Evolutionary conservation across 2,113 vertebrate genomes (phyloP), one percentile per base, ranked within the genome.

Genomic region (Catharus minimus): DNA sequence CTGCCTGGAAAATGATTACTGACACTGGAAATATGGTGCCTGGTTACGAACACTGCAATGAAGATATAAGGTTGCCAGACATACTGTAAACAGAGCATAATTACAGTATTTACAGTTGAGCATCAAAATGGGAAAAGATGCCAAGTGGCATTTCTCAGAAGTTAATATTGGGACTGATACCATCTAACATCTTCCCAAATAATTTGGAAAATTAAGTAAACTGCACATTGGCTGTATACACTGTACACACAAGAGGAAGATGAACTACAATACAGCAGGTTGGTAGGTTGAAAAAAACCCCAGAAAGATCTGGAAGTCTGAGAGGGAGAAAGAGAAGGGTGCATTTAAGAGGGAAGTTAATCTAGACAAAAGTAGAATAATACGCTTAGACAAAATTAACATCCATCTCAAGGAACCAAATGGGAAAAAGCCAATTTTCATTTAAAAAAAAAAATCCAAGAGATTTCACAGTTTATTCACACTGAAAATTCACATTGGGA

Each of bases 381-480:
- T 81, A 93, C 88, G 68, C 90, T 78, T 32, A 71, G 78, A 82
- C 19, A 84, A 91, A 96, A 91, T 94, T 83, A 92, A 92, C 82
- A 92, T 60, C 62, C 92, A 88, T 83, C 89, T 94, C 86, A 83
- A 95, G 82, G 74, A 95, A 95, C 60, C 74, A 95, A 95, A 71
- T 94, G 90, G 84, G 75, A 79, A 92, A 96, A 96, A 86, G 90
- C 69, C 86, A 84, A 80, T 94, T 96, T 95, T 94, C 85, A 52
- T 92, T 60, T 5, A 32, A 79, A 92, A 76, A 61, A 61, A 95
- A 62, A 24, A 74, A n/a, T 57, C 39, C 52, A 76, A 92, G 92
- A 88, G 44, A 86, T 92, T 96, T 96, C 91, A 95, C 83, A 93
- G 92, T 95, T 96, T 96, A 95, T 92, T 96, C 92, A 91, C 92